phyloP scores from a whole-genome alignment of 2,888 invertebrate genomes.

The Dolomedes plantarius region DNA sequence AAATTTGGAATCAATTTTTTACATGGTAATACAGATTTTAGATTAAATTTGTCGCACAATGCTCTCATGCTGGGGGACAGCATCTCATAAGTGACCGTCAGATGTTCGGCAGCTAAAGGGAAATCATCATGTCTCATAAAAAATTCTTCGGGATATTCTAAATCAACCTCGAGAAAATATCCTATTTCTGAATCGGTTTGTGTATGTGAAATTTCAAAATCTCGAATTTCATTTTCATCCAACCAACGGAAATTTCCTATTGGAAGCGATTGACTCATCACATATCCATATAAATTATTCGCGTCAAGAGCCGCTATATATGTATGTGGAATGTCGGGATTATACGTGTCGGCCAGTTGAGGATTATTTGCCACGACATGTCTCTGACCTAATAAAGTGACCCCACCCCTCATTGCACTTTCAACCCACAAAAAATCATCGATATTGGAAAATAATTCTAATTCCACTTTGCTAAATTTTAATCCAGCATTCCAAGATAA shows the following conservation, averaged over 20 bases:
- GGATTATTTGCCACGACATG: neutral
- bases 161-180: neutral
- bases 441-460: neutral
- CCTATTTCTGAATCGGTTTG: neutral
- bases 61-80: neutral
- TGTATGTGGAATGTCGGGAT: neutral
- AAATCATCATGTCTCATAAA: neutral
- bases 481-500: too few species aligned
- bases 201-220: neutral
- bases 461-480: too few species aligned
- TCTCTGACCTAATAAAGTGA: neutral
- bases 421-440: neutral
- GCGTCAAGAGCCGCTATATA: neutral
- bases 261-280: neutral
- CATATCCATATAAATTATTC: neutral
- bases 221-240: neutral
- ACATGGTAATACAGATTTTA: neutral
- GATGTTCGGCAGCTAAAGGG: neutral
- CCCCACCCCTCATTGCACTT: neutral
- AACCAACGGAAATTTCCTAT: neutral
- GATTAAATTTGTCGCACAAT: neutral
- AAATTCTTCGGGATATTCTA: neutral
- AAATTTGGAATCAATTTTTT: slow-evolving; percentile 5
- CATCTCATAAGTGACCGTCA: neutral
- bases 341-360: neutral